Base-by-base conservation (phyloP, 2,888 invertebrate species). In the Drosophila percnosoma region DNA sequence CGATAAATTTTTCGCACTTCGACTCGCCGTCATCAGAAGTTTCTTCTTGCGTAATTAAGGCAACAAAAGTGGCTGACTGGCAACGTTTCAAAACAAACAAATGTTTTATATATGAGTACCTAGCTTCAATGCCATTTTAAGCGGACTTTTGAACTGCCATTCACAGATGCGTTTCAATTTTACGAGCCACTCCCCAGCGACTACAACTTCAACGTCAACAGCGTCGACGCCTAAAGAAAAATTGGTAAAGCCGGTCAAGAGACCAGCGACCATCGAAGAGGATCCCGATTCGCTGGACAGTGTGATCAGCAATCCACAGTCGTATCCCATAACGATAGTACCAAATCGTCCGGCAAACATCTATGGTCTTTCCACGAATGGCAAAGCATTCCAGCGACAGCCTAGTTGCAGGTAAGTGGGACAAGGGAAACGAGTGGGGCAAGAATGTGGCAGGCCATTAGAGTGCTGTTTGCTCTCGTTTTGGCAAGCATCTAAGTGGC, bases 261-360 rank as follows among this genome's bases (percentile, higher is more conserved):
- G 91, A 33, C 91, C 91, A 40, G 72, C 90, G 8, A 91, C 91
- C n/a, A 91, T 93, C 24, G 93, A 93, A 45, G 89, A 91, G 57
- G 93, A 93, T 70, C 93, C 93, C 24, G 92, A 93, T 55, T 93
- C 93, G 3, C 75, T 93, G 70, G 93, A 93, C 73, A 93, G 93
- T 75, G 92, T 93, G 29, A 91, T 93, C 55, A 91, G 92, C 53
- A 92, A 93, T 89, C 93, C 93, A 4, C 90, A 92, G 31, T 92
- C 92, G 24, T 92, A 92, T 78, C 93, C 93, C 34, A 93, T 93
- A 33, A 93, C 93, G 34, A 91, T 93, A 62, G 92, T 93, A 49
- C 93, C 93, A 18, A 93, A 92, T 82, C 89, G 92, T 54, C 92
- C 93, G 36, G 75, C 87, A 24, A 92, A 91, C 36, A 87, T 92